Evolutionary conservation across 2,888 invertebrate species (phyloP).

Genomic region (Druceiella hillmani): DNA sequence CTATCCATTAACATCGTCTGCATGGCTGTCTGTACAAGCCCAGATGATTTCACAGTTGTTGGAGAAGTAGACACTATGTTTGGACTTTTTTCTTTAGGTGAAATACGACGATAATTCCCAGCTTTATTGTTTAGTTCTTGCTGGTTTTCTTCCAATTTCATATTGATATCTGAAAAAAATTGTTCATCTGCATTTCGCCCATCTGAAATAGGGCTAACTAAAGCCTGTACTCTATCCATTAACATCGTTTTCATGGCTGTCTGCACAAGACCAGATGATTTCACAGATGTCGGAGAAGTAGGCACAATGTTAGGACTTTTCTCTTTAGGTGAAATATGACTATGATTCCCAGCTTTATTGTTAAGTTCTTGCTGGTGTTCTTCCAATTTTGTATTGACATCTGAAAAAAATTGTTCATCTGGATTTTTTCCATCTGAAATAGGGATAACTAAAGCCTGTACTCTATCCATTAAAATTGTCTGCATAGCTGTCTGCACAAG

Average conservation of each 20-base stretch:
- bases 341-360: too few relatives aligned
- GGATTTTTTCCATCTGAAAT: slow-evolving; percentile 27
- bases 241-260: slow-evolving; percentile 33
- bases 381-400: slow-evolving; percentile 38
- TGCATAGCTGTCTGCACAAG: slow-evolving; percentile 51
- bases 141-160: slow-evolving; percentile 36
- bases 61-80: too few relatives aligned
- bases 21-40: slow-evolving; percentile 12
- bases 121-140: too few relatives aligned
- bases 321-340: slow-evolving; percentile 30
- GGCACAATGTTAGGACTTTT: slow-evolving; percentile 28
- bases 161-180: slow-evolving; percentile 41
- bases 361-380: too few relatives aligned
- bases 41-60: slow-evolving; percentile 16
- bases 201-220: slow-evolving; percentile 19
- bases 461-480: slow-evolving; percentile 52
- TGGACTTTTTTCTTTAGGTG: too few relatives aligned
- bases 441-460: slow-evolving; percentile 40
- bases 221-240: slow-evolving; percentile 25
- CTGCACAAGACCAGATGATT: slow-evolving; percentile 28
- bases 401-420: slow-evolving; percentile 38
- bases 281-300: slow-evolving; percentile 25
- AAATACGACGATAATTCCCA: too few relatives aligned
- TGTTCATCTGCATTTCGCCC: slow-evolving; percentile 27
- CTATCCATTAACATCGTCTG: slow-evolving; percentile 26